Evolutionary conservation across 2,113 vertebrate genomes (phyloP), one percentile per base, ranked within the genome.

Genomic region (Alethe castanea): DNA sequence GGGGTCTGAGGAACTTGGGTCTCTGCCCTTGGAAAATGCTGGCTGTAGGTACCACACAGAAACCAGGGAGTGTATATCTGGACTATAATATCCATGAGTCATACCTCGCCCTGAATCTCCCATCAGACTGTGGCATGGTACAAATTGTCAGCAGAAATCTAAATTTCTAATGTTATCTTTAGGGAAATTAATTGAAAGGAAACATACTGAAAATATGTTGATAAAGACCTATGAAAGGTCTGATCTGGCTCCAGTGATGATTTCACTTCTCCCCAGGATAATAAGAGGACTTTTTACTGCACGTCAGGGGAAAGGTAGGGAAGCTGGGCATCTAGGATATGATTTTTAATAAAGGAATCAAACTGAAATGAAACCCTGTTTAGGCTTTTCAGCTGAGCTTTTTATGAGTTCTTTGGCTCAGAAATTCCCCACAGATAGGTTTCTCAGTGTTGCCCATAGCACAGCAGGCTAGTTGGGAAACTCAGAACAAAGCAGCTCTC

Each of bases 141-240:
- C 20, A 67, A 56, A 82, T 50, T 90, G 62, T 59, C 23, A 45
- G 25, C 7, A 83, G 36, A 76, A 70, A 84, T 70, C 33, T 16
- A 76, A 61, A 86, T 50, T 57, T 60, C 19, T 52, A 64, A 83
- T 11, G 5, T 59, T 65, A 74, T 28, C 38, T 92, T 90, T 59
- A 93, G 13, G 74, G 14, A 92, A 94, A 91, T 36, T 0, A 73
- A 71, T 67, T 48, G 71, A 80, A 79, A 76, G 14, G 5, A 86
- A 92, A 40, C 22, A 52, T 52, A 29, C 67, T 73, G 29, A 45
- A 88, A 92, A 90, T 31, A 82, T 44, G 31, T 47, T 65, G 17
- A 67, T 81, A 93, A 92, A 60, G 44, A 64, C 71, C 60, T 38
- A 29, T 40, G 20, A 93, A 96, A 88, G 33, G 61, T 81, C 56